Percentiles rank a stretch among this genome's conserved stretches.
Evolutionary conservation across 2,888 invertebrate genomes (phyloP).

Genomic region (Nomada lathburiana): DNA sequence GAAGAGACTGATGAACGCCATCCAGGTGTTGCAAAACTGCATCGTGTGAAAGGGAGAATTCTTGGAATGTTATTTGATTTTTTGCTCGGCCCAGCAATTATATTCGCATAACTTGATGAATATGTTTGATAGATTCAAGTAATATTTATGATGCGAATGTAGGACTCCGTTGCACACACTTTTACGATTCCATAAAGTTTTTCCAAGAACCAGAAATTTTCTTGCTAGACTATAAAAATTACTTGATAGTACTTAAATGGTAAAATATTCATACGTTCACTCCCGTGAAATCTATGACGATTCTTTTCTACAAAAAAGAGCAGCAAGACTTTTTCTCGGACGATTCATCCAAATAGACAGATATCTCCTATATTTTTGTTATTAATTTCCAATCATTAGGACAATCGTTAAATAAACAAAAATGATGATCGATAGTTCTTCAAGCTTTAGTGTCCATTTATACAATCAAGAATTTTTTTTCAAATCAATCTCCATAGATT

Average conservation of each 20-base stretch:
- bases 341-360: too few species aligned
- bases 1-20: conserved; percentile 44
- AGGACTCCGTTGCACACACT: not conserved
- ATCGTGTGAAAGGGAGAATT: conserved; percentile 43
- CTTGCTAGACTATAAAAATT: not conserved
- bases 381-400: too few species aligned
- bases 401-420: too few species aligned
- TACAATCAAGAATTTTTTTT: not conserved
- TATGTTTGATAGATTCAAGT: conserved; percentile 14
- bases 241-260: not conserved
- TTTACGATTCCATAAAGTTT: conserved; percentile 9
- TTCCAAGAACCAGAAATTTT: not conserved
- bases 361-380: too few species aligned
- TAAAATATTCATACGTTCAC: not conserved
- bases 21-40: conserved; percentile 33
- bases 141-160: conserved; percentile 16
- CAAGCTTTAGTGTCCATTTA: too few species aligned
- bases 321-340: too few species aligned
- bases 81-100: conserved; percentile 28
- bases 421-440: too few species aligned
- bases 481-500: not conserved
- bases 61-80: conserved; percentile 39
- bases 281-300: too few species aligned
- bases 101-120: conserved; percentile 10
- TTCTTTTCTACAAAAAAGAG: too few species aligned